These are phyloP conservation scores for Plebejus melissa DNA, from an alignment of 2,888 invertebrate species.

Conservation along the genomic window DNA sequence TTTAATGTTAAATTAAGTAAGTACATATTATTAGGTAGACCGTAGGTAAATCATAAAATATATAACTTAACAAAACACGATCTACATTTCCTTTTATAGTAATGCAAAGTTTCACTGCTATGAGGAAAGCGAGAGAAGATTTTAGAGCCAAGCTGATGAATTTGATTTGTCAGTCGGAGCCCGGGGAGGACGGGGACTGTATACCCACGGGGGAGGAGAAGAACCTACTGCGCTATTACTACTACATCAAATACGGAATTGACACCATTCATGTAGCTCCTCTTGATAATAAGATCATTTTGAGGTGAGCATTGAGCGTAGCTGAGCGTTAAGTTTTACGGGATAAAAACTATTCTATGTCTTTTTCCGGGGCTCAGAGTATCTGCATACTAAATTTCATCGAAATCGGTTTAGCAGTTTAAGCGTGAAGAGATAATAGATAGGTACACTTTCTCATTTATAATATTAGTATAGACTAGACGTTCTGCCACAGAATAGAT, in stretches of 20 bases:
- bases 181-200: slow-evolving; percentile 58
- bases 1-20: no score
- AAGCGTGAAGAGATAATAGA: no score
- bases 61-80: no score
- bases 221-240: slow-evolving; percentile 89
- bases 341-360: no score
- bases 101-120: slow-evolving; percentile 82
- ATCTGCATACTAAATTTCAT: no score
- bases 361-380: no score
- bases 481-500: no score
- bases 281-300: slow-evolving; percentile 85
- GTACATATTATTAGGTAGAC: no score
- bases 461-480: no score
- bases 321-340: not conserved
- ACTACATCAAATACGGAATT: slow-evolving; percentile 93
- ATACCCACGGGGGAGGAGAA: slow-evolving; percentile 82
- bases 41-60: no score
- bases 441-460: no score
- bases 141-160: slow-evolving; percentile 89
- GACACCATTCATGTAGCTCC: slow-evolving; percentile 94
- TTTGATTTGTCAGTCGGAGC: slow-evolving; percentile 82
- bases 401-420: no score
- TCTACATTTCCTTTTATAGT: slow-evolving; percentile 50
- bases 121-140: slow-evolving; percentile 87
- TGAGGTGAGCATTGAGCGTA: slow-evolving; percentile 61